Conservation (phyloP, 2,113 vertebrate genomes). For the Epinephelus fuscoguttatus region DNA sequence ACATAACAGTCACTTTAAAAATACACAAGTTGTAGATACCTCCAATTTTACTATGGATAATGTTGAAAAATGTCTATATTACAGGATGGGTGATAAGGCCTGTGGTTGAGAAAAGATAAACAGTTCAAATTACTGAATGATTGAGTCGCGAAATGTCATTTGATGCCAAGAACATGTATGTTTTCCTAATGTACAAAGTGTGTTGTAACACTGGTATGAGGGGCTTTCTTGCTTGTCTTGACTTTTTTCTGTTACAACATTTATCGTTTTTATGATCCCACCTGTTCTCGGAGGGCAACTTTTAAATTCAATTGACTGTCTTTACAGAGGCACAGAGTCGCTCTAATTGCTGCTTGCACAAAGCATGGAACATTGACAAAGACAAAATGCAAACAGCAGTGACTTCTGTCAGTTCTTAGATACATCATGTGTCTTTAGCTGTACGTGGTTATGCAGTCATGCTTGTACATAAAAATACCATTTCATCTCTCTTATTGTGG, state of each 20-base stretch:
- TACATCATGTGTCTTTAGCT: neutral
- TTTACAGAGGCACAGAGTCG: neutral
- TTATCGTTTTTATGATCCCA: neutral
- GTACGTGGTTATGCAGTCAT: neutral
- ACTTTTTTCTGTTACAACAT: neutral
- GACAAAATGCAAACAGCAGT: constrained; percentile 1
- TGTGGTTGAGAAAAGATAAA: neutral
- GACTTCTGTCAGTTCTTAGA: neutral
- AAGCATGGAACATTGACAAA: neutral
- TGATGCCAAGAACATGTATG: neutral
- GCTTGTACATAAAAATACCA: constrained; percentile 13
- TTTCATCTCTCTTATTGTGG: constrained; percentile 19
- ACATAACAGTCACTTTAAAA: neutral
- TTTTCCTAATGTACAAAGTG: neutral
- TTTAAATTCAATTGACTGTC: neutral
- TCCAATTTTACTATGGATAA: neutral
- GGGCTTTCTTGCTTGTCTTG: neutral
- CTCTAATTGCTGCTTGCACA: neutral
- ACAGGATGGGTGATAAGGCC: neutral
- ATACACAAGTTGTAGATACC: neutral
- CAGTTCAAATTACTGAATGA: neutral
- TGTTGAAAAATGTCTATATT: neutral
- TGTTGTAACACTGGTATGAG: neutral
- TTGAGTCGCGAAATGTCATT: neutral
- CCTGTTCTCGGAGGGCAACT: neutral